Evolutionary conservation across 1,140 invertebrate species (phyloP).

Genomic region (Temnothorax curvispinosus): DNA sequence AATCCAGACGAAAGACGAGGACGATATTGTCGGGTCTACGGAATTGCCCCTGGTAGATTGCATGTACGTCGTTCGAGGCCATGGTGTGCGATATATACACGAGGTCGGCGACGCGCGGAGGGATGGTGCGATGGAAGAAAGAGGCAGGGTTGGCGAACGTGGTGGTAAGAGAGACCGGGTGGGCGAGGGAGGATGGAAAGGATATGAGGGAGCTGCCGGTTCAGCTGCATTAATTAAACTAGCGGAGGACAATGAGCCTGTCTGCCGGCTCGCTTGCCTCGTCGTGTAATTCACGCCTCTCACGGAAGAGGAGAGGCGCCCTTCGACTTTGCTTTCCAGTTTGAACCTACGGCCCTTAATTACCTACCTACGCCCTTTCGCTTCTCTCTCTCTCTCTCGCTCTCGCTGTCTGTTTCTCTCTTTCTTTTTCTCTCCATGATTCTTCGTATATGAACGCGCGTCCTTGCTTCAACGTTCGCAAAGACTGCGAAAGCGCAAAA

Average conservation of each 20-base stretch:
- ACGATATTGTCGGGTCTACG: slow-evolving; percentile 30
- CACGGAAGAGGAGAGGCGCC: slow-evolving; percentile 65
- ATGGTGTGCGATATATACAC: slow-evolving; percentile 56
- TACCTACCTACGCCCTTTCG: slow-evolving; percentile 71
- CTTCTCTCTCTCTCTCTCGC: slow-evolving; percentile 31
- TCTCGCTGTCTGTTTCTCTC: background rate
- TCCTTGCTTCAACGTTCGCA: slow-evolving; percentile 5
- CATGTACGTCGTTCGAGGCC: slow-evolving; percentile 38
- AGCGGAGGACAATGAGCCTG: slow-evolving; percentile 84
- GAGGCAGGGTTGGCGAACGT: slow-evolving; percentile 17
- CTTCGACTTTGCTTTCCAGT: slow-evolving; percentile 77
- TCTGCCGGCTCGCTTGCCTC: slow-evolving; percentile 80
- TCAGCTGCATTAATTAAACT: slow-evolving; percentile 85
- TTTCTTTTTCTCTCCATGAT: background rate
- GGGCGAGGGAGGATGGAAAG: slow-evolving; percentile 41
- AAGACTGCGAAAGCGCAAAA: slow-evolving; percentile 24
- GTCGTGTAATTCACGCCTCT: slow-evolving; percentile 82
- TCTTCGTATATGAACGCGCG: slow-evolving; percentile 6
- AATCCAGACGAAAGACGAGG: slow-evolving; percentile 51
- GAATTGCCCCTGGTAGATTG: slow-evolving; percentile 22
- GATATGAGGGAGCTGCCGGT: slow-evolving; percentile 65
- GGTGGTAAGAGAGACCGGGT: slow-evolving; percentile 20
- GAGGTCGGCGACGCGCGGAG: background rate
- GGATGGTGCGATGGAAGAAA: slow-evolving; percentile 21
- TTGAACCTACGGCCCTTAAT: slow-evolving; percentile 75